Conservation (phyloP, 2,797 vertebrate genomes). For the Pangasius djambal region DNA sequence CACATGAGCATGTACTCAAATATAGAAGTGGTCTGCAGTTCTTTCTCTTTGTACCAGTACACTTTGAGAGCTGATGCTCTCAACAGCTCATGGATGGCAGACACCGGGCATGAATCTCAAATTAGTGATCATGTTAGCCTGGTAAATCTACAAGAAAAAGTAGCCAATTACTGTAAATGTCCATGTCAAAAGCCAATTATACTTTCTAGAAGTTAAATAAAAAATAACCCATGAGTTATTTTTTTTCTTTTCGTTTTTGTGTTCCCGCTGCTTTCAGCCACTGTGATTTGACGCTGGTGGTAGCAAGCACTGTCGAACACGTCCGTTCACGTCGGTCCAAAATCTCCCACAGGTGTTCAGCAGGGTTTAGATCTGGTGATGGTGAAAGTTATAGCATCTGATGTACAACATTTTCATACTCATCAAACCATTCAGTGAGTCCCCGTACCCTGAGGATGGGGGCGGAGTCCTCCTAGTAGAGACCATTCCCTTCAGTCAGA, state of each 20-base stretch:
- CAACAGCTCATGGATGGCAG: not conserved
- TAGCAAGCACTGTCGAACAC: not conserved
- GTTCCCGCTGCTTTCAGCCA: not conserved
- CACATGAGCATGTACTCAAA: not conserved
- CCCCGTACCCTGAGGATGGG: not conserved
- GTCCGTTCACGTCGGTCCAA: not conserved
- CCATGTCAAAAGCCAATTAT: not conserved
- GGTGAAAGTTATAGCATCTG: not conserved
- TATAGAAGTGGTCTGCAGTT: not conserved
- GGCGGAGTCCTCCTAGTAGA: too few relatives aligned
- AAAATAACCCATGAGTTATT: not conserved
- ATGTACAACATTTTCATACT: not conserved
- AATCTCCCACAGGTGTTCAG: too few relatives aligned
- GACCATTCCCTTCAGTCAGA: not conserved
- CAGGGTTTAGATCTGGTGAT: not conserved
- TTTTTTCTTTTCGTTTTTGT: not conserved
- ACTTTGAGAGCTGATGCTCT: not conserved
- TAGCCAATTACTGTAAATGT: not conserved
- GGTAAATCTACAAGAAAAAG: not conserved
- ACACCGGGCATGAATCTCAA: too few relatives aligned
- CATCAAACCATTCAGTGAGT: not conserved
- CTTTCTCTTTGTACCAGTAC: not conserved
- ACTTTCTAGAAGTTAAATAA: not conserved
- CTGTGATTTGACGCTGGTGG: not conserved
- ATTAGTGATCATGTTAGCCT: not conserved